Base-by-base conservation (phyloP, 2,113 vertebrate genomes). In the Macrotus californicus region DNA sequence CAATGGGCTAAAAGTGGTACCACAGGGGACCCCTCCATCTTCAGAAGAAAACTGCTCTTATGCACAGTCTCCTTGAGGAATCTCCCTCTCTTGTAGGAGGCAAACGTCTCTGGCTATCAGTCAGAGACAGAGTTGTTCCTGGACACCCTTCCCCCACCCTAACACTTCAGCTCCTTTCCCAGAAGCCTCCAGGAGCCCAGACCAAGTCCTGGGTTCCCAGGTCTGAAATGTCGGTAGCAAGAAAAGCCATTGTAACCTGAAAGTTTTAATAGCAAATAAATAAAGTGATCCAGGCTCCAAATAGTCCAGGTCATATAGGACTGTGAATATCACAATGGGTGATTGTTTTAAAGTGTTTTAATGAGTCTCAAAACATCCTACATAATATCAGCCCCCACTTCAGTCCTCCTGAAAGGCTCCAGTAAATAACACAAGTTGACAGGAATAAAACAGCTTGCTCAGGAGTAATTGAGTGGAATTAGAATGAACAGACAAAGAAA, bases 291-390 rank as follows among this genome's bases (percentile, higher is more conserved):
- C 87, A 90, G 94, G 34, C 87, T 93, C 89, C 94, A 77, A 94
- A 73, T 19, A 29, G 80, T 29, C 41, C 80, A 82, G 87, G 83
- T 85, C 70, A 52, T 73, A 61, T 16, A 67, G 19, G 16, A 26
- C 39, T 67, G 76, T 86, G 80, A 89, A 26, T 46, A 79, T 96
- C 95, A 97, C 94, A 97, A 94, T 97, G 96, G 70, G 81, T 90
- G 96, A 96, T 95, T 97, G 97, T 97, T 94, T 97, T 94, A 36
- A 96, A 94, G 88, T 84, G 91, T 96, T 97, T 97, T 97, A 96
- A 97, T 84, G 87, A 94, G 81, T 92, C 93, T 96, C 92, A 84
- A 97, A 94, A 84, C 94, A 96, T 97, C 94, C 93, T 96, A 91
- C 77, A 93, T 95, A 94, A 88, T 92, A 95, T 93, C 95, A 93